These are phyloP conservation scores for Fragum sueziense DNA, from an alignment of 2,888 invertebrate genomes.

Conservation along the genomic window DNA sequence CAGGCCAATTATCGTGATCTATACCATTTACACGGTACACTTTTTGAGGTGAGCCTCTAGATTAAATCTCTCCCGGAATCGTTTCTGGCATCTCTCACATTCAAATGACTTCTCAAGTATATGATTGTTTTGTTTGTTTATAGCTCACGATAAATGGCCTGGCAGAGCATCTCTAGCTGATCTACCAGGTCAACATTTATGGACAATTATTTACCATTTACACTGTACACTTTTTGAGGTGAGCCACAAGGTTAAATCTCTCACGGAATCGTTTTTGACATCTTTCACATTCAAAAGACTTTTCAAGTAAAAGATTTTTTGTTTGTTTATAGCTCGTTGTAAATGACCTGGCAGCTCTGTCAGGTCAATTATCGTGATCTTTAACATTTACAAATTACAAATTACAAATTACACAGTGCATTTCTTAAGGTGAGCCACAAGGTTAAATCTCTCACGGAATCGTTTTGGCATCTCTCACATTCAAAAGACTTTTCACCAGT, in stretches of 20 bases:
- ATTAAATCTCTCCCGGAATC: conserved; percentile 48
- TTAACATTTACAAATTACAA: not conserved
- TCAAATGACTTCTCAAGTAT: conserved; percentile 48
- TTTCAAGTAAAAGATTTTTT: no score
- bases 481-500: conserved; percentile 49
- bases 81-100: conserved; percentile 41
- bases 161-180: no score
- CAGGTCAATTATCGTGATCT: no score
- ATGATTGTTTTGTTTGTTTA: no score
- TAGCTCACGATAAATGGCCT: no score
- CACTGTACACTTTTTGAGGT: conserved; percentile 35
- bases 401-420: not conserved
- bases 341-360: no score
- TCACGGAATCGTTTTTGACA: conserved; percentile 49
- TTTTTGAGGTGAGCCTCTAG: conserved; percentile 38
- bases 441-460: conserved; percentile 44
- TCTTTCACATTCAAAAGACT: conserved; percentile 40
- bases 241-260: conserved; percentile 41
- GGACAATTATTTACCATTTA: no score
- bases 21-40: conserved; percentile 13
- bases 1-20: no score
- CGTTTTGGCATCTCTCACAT: conserved; percentile 40
- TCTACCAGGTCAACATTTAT: no score
- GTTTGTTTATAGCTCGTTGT: no score
- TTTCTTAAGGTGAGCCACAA: not conserved